Evolutionary conservation across 2,797 vertebrate species (phyloP).

Genomic region (Pseudochirops cupreus): DNA sequence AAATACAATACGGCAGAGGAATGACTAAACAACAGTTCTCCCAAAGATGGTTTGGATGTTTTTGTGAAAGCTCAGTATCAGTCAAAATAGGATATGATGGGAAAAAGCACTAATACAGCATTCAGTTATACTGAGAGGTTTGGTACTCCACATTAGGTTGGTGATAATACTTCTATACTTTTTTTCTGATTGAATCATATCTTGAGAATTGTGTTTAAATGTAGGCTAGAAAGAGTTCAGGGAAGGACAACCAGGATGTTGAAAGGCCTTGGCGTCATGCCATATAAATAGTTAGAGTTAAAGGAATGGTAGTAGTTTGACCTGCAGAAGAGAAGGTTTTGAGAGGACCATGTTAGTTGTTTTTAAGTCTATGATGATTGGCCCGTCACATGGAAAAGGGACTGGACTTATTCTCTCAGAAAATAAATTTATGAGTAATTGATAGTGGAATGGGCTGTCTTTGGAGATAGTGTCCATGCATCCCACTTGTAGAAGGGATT

Average conservation of each 20-base stretch:
- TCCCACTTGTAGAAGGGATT: neutral
- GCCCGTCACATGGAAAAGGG: neutral
- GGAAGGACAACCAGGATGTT: neutral
- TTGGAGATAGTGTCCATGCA: neutral
- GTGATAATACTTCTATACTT: neutral
- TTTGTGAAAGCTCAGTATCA: neutral
- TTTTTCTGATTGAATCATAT: neutral
- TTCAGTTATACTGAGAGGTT: neutral
- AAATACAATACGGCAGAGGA: neutral
- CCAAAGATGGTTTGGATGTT: neutral
- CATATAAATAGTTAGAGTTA: neutral
- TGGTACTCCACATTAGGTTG: neutral
- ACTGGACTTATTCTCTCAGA: neutral
- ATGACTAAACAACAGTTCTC: neutral
- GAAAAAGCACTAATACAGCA: neutral
- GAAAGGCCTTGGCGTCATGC: neutral
- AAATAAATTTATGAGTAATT: neutral
- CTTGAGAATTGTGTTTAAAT: neutral
- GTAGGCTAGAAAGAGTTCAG: neutral
- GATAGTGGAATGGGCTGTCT: neutral
- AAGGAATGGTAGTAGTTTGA: neutral
- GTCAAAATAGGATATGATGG: neutral
- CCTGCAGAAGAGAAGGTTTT: neutral
- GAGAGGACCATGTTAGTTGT: neutral
- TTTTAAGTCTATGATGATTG: neutral